Base-by-base conservation (phyloP, 2,888 invertebrate genomes). In the Morinoia aosen region DNA sequence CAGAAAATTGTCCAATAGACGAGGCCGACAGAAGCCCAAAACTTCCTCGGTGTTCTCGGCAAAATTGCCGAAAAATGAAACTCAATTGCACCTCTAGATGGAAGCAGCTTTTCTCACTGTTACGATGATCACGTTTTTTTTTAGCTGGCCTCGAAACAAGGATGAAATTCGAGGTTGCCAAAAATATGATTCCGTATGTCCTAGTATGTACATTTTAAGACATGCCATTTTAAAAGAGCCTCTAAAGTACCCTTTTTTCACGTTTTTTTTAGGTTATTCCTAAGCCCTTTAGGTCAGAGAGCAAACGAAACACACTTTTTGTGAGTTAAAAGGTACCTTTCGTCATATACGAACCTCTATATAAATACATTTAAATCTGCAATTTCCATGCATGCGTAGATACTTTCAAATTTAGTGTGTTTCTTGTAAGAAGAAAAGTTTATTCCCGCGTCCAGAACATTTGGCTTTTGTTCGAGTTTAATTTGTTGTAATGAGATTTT, bases 1-100 rank as follows among this genome's bases (percentile, higher is more conserved):
- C 93, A 57, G 93, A 93, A 93, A 93, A 93, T 93, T 93, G 93
- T 57, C 93, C 93, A 57, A 93, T 93, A 93, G 93, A 93, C 93
- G 93, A 57, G 93, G 57, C 93, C 19, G 93, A 93, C n/a, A 12
- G 40, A 25, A 93, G 93, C 93, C 57, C 93, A 39, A 93, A 93
- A 93, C 39, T 48, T 93, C 48, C 16, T 57, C 16, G 57, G 57
- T 93, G 93, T 57, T 93, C 93, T 93, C 93, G 57, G 57, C 56
- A 57, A 93, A 93, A 93, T 93, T 93, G 93, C 48, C 93, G 57
- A 57, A 57, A 90, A 93, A 93, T 57, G 93, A 93, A 93, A 93
- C 93, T 57, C 93, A 93, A 93, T 93, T 93, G 93, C 90, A 90
- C 40, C 90, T 90, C 48, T 90, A 90, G 48, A 90, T 90, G 39